These are phyloP conservation scores for Spialia ferax DNA, from an alignment of 2,888 invertebrate genomes.

Conservation along the genomic window DNA sequence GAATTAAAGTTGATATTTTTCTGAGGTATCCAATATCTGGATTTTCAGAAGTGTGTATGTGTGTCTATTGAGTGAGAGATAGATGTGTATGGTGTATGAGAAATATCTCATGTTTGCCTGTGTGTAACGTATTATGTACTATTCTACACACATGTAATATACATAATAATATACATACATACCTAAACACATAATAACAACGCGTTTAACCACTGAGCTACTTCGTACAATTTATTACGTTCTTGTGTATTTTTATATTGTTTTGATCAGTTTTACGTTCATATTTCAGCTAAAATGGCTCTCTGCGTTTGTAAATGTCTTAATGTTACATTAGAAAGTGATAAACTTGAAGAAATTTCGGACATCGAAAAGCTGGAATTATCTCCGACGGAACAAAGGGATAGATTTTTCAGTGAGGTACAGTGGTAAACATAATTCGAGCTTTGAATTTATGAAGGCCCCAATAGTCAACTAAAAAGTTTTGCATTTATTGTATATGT, in stretches of 20 bases:
- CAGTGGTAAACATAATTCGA: constrained; percentile 72
- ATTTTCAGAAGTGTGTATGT: neutral
- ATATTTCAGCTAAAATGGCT: constrained; percentile 77
- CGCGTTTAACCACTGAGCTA: constrained; percentile 59
- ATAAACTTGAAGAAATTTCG: constrained; percentile 85
- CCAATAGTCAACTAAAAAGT: neutral
- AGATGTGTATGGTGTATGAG: constrained; percentile 44
- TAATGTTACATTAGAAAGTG: constrained; percentile 89
- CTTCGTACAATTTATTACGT: constrained; percentile 62
- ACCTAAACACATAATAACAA: constrained; percentile 48
- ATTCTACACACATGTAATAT: constrained; percentile 13
- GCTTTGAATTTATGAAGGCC: constrained; percentile 65
- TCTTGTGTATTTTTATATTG: constrained; percentile 69
- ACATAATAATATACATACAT: constrained; percentile 42
- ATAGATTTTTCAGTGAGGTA: constrained; percentile 90
- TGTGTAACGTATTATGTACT: constrained; percentile 24
- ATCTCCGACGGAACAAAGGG: constrained; percentile 86
- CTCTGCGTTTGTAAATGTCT: constrained; percentile 91
- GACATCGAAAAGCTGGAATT: constrained; percentile 86
- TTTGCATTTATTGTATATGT: constrained; percentile 6
- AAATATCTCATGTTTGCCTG: constrained; percentile 40
- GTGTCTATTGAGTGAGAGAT: neutral
- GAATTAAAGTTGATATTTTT: neutral
- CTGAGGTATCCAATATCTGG: neutral
- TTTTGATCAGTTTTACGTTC: constrained; percentile 56